Conservation (phyloP, 2,113 vertebrate species). For the Daphoenositta chrysoptera region DNA sequence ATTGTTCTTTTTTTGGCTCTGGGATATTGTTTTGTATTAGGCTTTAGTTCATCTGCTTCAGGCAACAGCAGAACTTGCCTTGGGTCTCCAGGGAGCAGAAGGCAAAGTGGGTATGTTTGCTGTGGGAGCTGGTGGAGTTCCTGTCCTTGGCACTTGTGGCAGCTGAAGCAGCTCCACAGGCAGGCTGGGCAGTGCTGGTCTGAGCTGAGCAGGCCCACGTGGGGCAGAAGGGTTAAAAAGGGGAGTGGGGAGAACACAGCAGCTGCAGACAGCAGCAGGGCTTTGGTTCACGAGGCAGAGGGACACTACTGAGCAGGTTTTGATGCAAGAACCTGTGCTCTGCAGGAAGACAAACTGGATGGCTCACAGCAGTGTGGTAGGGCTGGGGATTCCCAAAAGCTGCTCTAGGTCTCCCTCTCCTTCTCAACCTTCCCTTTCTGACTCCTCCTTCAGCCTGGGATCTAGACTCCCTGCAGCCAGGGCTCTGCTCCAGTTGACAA, state of each 20-base stretch:
- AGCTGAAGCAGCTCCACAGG: background rate
- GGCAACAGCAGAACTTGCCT: background rate
- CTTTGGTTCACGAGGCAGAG: background rate
- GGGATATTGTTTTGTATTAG: background rate
- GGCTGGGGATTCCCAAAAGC: background rate
- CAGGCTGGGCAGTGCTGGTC: background rate
- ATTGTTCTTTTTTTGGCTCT: background rate
- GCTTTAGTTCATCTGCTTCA: background rate
- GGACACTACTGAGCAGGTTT: fast-evolving
- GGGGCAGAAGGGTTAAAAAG: background rate
- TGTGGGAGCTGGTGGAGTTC: background rate
- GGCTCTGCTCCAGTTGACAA: background rate
- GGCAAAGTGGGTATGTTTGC: background rate
- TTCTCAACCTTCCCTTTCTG: background rate
- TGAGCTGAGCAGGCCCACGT: background rate
- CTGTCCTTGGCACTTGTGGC: background rate
- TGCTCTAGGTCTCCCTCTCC: background rate
- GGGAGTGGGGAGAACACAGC: background rate
- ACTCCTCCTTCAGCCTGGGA: background rate
- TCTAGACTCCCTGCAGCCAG: background rate
- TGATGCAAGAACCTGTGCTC: background rate
- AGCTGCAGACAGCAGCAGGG: background rate
- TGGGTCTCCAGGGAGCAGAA: background rate
- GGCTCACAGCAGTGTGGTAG: background rate
- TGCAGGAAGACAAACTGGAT: background rate